Evolutionary conservation across 2,797 vertebrate genomes (phyloP), one percentile per base, ranked within the genome.

Genomic region (Lepilemur ruficaudatus): DNA sequence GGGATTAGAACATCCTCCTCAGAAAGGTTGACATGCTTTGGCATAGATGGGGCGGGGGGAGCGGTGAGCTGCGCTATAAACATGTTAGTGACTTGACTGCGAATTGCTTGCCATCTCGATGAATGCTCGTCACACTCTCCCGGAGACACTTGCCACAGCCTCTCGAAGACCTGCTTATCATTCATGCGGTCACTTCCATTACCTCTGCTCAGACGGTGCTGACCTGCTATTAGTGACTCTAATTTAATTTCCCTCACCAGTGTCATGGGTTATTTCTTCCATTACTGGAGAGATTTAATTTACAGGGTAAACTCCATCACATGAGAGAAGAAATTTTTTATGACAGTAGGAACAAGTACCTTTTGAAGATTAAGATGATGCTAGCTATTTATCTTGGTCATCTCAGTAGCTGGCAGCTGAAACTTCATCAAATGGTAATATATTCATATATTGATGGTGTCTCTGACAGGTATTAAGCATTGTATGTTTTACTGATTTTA

Each of bases 201-300:
- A 99, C 98, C 95, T 98, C 97, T 98, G 94, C 96, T 98, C 14
- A 43, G 97, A 95, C 89, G 46, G 79, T 81, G 96, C 86, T 99
- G 99, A 99, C 98, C 98, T 98, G 97, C 98, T 98, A 98, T 99
- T 98, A 99, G 98, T 98, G 97, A 97, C 98, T 99, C 97, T 99
- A 98, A 99, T 99, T 98, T 99, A 99, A 99, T 99, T 99, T 98
- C 97, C 97, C 95, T 94, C 94, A 92, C 97, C 79, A 97, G 97
- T 98, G 98, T 98, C 98, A 99, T 98, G 98, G 98, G 98, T 99
- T 99, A 98, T 98, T 99, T 98, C 98, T 98, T 98, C 98, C 97
- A 99, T 99, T 98, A 98, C 97, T 98, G 97, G 96, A 97, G 97
- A 97, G 96, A 98, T 98, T 98, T 98, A 98, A 98, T 99, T 99